A percentile compares a stretch with the other conserved stretches of the same genome.
Evolutionary conservation across 2,888 invertebrate species (phyloP).

Genomic region (Netelia fuscicornis): DNA sequence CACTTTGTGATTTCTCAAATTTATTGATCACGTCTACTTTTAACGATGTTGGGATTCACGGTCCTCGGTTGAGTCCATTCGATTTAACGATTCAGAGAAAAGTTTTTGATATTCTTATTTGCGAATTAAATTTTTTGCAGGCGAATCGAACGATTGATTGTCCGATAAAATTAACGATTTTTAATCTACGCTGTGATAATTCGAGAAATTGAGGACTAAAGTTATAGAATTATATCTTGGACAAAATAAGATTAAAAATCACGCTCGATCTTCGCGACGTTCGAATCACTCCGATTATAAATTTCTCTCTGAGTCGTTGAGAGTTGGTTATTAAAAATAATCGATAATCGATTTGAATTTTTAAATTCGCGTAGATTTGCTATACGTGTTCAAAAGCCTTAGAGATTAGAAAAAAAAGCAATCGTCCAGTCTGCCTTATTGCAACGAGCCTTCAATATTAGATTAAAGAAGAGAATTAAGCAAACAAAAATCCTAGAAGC

Average conservation of each 20-base stretch:
- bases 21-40: constrained; percentile 13
- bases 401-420: constrained; percentile 24
- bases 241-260: neutral
- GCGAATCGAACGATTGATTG: constrained; percentile 39
- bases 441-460: constrained; percentile 59
- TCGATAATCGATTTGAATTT: constrained; percentile 40
- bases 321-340: constrained; percentile 35
- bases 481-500: constrained; percentile 53
- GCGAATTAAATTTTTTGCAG: neutral
- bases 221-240: neutral
- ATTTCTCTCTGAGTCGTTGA: constrained; percentile 1
- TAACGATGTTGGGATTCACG: neutral
- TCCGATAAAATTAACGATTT: constrained; percentile 27
- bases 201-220: constrained; percentile 22
- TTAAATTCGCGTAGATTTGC: constrained; percentile 51
- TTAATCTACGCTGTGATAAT: constrained; percentile 62
- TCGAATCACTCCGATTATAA: constrained; percentile 40
- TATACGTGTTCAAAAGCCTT: constrained; percentile 39
- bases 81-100: constrained; percentile 16
- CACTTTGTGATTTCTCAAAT: constrained; percentile 21
- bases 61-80: neutral
- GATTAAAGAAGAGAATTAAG: constrained; percentile 19
- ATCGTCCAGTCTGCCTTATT: constrained; percentile 61
- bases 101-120: constrained; percentile 19
- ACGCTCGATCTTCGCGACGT: neutral